Evolutionary conservation across 1,140 invertebrate species (phyloP), one percentile per base, ranked within the genome.

Genomic region (Diuraphis noxia): DNA sequence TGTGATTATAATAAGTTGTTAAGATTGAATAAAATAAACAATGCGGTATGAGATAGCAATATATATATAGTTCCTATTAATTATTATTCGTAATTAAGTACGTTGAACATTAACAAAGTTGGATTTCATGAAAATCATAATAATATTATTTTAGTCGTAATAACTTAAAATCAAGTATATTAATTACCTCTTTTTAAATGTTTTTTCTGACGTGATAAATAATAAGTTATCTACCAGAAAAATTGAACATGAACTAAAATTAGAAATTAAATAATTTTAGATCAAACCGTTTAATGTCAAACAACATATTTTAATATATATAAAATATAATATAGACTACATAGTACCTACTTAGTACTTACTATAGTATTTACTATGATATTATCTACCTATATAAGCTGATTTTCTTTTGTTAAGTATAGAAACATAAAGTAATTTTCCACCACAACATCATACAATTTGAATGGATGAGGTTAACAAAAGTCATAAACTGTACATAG

Each of bases 91-190:
- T 63, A 30, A 63, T 19, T 10, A 72, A 72, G 56, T 72, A 72
- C 9, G 56, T 72, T 17, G 30, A 72, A 72, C 56, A 63, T n/a
- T 63, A 63, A 63, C 56, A n/a, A 72, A 72, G 30, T 72, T 17
- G 56, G 9, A 72, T 72, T 72, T 72, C 10, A 13, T n/a, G 4
- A 1, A 23, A n/a, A 72, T 72, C 34, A 72, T 10, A 10, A 72
- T 72, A 72, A n/a, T n/a, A 72, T 72, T 72, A 72, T 72, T 72
- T 72, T 72, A 13, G 1, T 72, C 1, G 13, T n/a, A 17, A 72
- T 72, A 72, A 72, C 56, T 72, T 72, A 72, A 72, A n/a, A 72
- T 72, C 56, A 72, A n/a, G 13, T 72, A n/a, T 63, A 63, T 63
- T 63, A 72, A n/a, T 72, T 72, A 72, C n/a, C 30, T 56, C 30